A percentile compares a stretch with the other conserved stretches of the same genome.
phyloP scores from a whole-genome alignment of 2,888 invertebrate genomes.

The Microplitis manilae region DNA sequence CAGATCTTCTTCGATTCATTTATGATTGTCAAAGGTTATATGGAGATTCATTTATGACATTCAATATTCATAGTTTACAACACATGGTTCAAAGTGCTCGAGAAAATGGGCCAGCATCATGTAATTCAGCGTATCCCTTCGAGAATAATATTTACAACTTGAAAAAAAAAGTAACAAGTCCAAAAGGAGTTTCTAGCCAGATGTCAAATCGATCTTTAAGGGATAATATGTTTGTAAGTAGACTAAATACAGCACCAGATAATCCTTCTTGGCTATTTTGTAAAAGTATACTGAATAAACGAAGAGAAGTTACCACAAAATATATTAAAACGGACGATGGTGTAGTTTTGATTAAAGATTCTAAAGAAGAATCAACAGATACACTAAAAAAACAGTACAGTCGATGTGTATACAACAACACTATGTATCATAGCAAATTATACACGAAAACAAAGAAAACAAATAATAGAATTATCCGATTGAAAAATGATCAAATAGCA shows the following conservation, averaged over 20 bases:
- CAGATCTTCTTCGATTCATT: neutral
- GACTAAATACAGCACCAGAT: neutral
- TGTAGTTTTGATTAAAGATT: too few species aligned
- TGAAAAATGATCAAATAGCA: too few species aligned
- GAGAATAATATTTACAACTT: neutral
- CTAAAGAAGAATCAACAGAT: too few species aligned
- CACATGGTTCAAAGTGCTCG: neutral
- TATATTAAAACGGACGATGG: too few species aligned
- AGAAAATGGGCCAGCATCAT: neutral
- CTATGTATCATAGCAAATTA: too few species aligned
- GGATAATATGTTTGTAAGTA: neutral
- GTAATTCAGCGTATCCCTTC: neutral
- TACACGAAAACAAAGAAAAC: too few species aligned
- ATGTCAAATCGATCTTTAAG: neutral
- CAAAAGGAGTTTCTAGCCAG: neutral
- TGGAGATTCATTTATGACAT: slow-evolving; percentile 3
- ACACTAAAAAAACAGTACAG: too few species aligned
- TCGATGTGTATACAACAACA: too few species aligned
- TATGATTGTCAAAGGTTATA: neutral
- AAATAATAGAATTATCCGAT: too few species aligned
- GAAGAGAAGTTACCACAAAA: too few species aligned
- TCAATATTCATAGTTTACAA: neutral
- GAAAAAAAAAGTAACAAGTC: neutral
- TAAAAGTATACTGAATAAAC: neutral
- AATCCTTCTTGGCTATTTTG: neutral